A percentile compares a stretch with the other conserved stretches of the same genome.
Conservation (phyloP, 2,113 vertebrate genomes). For the Astur gentilis region DNA sequence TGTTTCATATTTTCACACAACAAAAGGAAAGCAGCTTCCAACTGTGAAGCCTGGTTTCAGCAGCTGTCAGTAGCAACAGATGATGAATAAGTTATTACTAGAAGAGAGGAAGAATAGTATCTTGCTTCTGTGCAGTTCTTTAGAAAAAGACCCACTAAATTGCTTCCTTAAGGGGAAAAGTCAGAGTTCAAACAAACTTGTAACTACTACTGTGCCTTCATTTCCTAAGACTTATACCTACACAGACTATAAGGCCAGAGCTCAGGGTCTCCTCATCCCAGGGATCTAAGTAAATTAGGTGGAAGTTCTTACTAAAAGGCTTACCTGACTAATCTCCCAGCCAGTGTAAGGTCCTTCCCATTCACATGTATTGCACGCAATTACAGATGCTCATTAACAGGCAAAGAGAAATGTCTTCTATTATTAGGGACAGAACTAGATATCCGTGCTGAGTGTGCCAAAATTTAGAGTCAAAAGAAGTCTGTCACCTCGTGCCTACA, state of each 20-base stretch:
- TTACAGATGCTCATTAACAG: background rate
- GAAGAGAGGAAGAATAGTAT: background rate
- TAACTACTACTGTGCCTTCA: background rate
- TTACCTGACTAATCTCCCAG: slow-evolving; percentile 25
- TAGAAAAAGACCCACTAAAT: background rate
- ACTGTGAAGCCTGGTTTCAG: background rate
- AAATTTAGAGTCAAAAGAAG: background rate
- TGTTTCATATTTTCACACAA: background rate
- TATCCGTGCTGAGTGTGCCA: background rate
- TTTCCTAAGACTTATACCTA: background rate
- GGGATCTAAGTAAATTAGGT: slow-evolving; percentile 8
- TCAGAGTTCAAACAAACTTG: background rate
- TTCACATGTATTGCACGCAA: background rate
- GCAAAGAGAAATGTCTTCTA: too few relatives aligned
- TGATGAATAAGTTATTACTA: background rate
- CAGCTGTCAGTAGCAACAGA: background rate
- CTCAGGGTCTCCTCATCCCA: background rate
- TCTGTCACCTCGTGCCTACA: background rate
- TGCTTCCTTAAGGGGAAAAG: background rate
- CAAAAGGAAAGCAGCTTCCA: background rate
- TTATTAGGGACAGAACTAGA: background rate
- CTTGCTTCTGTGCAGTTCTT: background rate
- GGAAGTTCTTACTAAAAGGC: slow-evolving; percentile 14
- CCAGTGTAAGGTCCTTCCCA: background rate
- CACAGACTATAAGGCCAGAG: background rate